phyloP scores from a whole-genome alignment of 2,797 vertebrate species.

The Sebastolobus alascanus region DNA sequence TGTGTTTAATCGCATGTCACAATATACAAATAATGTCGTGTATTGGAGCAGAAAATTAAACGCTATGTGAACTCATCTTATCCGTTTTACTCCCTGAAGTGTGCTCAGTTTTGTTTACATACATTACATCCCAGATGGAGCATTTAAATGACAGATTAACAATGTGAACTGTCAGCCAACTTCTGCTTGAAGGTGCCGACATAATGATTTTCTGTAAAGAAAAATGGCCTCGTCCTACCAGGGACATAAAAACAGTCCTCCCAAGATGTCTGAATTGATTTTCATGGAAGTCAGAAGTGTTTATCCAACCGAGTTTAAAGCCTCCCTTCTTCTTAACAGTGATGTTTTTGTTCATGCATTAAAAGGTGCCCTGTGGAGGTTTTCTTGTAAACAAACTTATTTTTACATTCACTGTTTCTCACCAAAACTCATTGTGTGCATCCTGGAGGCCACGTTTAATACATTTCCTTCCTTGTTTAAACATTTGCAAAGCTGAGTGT shows the following conservation, averaged over 20 bases:
- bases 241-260: background rate
- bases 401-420: background rate
- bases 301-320: background rate
- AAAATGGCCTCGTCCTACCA: background rate
- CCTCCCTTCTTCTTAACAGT: background rate
- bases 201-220: background rate
- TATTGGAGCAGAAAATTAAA: background rate
- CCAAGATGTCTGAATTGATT: background rate
- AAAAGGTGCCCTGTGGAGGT: background rate
- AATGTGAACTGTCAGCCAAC: background rate
- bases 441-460: background rate
- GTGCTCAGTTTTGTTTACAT: background rate
- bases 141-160: constrained; percentile 6
- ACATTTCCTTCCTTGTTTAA: background rate
- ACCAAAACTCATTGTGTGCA: background rate
- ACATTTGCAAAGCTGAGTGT: background rate
- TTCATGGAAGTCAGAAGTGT: background rate
- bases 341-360: constrained; percentile 1
- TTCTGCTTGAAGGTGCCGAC: background rate
- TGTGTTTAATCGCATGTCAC: background rate
- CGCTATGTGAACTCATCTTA: background rate
- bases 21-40: background rate
- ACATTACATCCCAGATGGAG: background rate
- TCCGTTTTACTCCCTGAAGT: background rate
- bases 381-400: background rate